phyloP scores from a whole-genome alignment of 2,797 vertebrate genomes.

The Myiotriccus ornatus region DNA sequence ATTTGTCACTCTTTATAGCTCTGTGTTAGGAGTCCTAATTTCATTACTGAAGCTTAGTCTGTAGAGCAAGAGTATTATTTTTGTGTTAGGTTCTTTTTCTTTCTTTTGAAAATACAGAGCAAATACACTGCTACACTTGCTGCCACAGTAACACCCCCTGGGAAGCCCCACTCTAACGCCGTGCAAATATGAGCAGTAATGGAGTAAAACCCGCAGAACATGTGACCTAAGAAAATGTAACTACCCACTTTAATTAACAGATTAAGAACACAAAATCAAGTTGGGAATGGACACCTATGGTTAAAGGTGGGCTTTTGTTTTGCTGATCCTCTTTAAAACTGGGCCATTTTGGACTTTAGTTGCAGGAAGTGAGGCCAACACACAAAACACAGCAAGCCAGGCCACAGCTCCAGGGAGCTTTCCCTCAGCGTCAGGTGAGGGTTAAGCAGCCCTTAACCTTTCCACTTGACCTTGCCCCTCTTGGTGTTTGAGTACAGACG shows the following conservation, averaged over 20 bases:
- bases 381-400: background rate
- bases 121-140: background rate
- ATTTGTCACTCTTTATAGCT: slow-evolving; percentile 58
- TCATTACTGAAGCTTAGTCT: slow-evolving; percentile 26
- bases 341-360: background rate
- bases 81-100: background rate
- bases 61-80: slow-evolving; percentile 34
- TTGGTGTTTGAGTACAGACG: background rate
- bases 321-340: background rate
- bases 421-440: background rate
- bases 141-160: background rate
- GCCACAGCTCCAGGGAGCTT: background rate
- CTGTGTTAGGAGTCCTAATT: slow-evolving; percentile 47
- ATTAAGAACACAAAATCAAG: background rate
- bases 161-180: background rate
- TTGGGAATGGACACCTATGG: background rate
- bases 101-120: background rate
- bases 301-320: background rate
- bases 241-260: background rate
- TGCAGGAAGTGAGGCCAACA: background rate
- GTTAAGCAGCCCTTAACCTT: background rate
- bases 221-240: background rate
- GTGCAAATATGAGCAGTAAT: background rate
- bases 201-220: background rate
- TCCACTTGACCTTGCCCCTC: background rate